phyloP scores from a whole-genome alignment of 2,797 vertebrate genomes.

The Aphelocoma californica region DNA sequence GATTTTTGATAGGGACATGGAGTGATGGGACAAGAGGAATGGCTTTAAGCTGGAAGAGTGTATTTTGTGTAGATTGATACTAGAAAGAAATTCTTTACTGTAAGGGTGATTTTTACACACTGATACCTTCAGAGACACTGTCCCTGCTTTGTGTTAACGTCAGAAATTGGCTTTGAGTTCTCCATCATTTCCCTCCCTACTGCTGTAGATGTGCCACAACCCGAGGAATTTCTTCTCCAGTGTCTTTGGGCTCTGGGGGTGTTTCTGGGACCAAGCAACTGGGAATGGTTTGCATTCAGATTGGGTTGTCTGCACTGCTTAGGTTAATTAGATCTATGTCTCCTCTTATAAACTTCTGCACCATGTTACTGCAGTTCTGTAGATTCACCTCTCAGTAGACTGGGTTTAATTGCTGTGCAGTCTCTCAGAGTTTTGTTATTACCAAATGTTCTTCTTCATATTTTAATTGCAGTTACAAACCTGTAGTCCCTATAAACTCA shows the following conservation, averaged over 20 bases:
- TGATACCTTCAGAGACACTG: background rate
- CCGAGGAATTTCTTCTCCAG: background rate
- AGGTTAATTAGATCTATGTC: background rate
- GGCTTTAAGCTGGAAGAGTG: background rate
- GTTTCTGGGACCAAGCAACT: background rate
- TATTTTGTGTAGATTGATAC: background rate
- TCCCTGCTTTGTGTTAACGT: background rate
- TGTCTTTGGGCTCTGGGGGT: background rate
- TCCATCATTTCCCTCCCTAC: background rate
- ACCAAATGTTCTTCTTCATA: background rate
- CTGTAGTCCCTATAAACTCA: background rate
- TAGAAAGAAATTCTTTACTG: background rate
- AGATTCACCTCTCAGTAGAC: background rate
- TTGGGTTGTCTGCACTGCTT: background rate
- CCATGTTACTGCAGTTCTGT: background rate
- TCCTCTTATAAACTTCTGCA: background rate
- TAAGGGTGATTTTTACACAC: background rate
- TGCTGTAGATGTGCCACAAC: background rate
- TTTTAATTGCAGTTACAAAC: background rate
- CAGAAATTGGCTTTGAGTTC: background rate
- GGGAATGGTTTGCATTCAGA: background rate
- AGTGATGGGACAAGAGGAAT: background rate
- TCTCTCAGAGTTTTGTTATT: background rate
- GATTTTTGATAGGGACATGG: background rate
- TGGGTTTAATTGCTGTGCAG: constrained; percentile 12